A percentile compares a stretch with the other conserved stretches of the same genome.
Conservation (phyloP, 2,888 invertebrate species). For the Eupithecia pulchellata region DNA sequence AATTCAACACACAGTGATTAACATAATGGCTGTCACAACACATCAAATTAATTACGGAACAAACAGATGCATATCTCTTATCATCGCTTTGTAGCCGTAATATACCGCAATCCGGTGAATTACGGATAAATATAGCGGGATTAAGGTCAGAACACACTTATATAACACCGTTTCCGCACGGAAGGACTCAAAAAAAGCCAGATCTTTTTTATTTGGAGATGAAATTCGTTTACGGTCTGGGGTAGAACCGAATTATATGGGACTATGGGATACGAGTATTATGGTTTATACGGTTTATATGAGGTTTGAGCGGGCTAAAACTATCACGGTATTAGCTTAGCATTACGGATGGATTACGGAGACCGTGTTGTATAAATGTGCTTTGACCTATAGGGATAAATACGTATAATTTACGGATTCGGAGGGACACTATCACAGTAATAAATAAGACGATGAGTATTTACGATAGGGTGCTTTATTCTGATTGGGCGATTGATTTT, state of each 20-base stretch:
- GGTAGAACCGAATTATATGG: too few species aligned
- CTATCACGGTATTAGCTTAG: too few species aligned
- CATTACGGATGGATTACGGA: too few species aligned
- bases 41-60: slow-evolving; percentile 9
- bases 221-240: too few species aligned
- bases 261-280: too few species aligned
- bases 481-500: neutral
- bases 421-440: neutral
- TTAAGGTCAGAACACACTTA: neutral
- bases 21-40: slow-evolving; percentile 1
- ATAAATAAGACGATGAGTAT: slow-evolving; percentile 7
- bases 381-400: neutral
- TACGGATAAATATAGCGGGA: neutral
- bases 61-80: slow-evolving; percentile 5
- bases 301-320: too few species aligned
- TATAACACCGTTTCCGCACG: neutral
- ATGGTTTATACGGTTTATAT: too few species aligned
- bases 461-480: neutral
- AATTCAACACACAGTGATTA: neutral
- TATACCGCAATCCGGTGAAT: neutral
- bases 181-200: too few species aligned
- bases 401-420: slow-evolving; percentile 1
- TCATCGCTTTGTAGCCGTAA: neutral
- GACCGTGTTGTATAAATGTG: neutral
- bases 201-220: too few species aligned